Evolutionary conservation across 2,797 vertebrate species (phyloP).

Genomic region (Coendou prehensilis): DNA sequence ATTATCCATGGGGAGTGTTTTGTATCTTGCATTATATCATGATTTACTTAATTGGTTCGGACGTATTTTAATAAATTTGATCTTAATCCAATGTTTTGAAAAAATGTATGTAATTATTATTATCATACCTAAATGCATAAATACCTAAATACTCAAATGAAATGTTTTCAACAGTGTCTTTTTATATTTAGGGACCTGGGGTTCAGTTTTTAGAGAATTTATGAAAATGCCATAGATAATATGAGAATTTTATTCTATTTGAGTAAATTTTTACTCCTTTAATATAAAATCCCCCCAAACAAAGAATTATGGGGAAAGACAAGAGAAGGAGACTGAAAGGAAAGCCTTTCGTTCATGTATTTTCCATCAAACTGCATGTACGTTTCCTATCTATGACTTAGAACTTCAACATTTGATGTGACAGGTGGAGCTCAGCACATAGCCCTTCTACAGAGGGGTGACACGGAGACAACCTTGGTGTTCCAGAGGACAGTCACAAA

Average conservation of each 20-base stretch:
- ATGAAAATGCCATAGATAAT: slow-evolving; percentile 40
- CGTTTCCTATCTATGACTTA: background rate
- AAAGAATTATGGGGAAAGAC: slow-evolving; percentile 7
- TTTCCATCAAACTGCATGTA: background rate
- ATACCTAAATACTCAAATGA: slow-evolving; percentile 79
- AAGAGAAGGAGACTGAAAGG: background rate
- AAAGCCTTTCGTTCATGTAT: background rate
- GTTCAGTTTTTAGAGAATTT: slow-evolving; percentile 65
- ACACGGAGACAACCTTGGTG: too few relatives aligned
- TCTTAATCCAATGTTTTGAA: slow-evolving; percentile 87
- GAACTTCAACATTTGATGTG: background rate
- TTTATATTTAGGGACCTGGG: slow-evolving; percentile 73
- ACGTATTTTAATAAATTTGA: slow-evolving; percentile 88
- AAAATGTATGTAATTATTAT: slow-evolving; percentile 82
- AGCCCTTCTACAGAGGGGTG: too few relatives aligned
- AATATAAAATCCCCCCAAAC: slow-evolving; percentile 43
- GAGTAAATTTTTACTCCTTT: slow-evolving; percentile 29
- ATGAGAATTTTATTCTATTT: background rate
- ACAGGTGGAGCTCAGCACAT: background rate
- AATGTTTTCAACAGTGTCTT: slow-evolving; percentile 72
- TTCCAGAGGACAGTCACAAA: background rate
- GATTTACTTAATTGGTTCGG: slow-evolving; percentile 87
- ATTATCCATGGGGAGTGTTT: slow-evolving; percentile 84
- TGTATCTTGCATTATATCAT: slow-evolving; percentile 86
- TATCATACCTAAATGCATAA: slow-evolving; percentile 78